Evolutionary conservation across 2,113 vertebrate species (phyloP).

Genomic region (Chionodraco myersi): DNA sequence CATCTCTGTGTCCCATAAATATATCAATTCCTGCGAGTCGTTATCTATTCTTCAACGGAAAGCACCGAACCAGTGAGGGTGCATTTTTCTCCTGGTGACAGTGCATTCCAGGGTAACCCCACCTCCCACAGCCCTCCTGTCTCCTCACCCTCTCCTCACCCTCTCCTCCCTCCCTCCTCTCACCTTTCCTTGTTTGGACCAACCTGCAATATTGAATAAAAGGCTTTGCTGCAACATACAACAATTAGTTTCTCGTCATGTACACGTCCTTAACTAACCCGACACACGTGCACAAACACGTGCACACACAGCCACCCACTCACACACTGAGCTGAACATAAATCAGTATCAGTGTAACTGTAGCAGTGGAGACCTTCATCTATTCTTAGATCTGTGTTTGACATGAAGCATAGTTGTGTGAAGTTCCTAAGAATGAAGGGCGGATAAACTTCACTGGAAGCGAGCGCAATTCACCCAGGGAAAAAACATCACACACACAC

Average conservation of each 20-base stretch:
- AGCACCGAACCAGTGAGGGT: slow-evolving; percentile 66
- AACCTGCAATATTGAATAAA: slow-evolving; percentile 6
- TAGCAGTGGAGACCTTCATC: slow-evolving; percentile 5
- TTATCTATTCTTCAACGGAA: slow-evolving; percentile 36
- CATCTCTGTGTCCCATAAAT: not conserved
- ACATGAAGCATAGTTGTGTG: not conserved
- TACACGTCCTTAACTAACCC: slow-evolving; percentile 11
- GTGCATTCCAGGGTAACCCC: slow-evolving; percentile 56
- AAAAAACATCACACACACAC: not conserved
- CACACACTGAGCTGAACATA: slow-evolving; percentile 13
- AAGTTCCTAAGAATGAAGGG: slow-evolving; percentile 12
- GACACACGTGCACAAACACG: slow-evolving; percentile 8
- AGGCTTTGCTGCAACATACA: not conserved
- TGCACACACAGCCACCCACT: slow-evolving; percentile 34
- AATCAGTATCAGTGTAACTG: slow-evolving; percentile 29
- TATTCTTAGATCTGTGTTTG: not conserved
- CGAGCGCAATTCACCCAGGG: slow-evolving; percentile 16
- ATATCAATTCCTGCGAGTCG: slow-evolving; percentile 28
- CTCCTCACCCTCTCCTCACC: too few species aligned
- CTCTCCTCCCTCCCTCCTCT: not conserved
- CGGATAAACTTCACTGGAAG: slow-evolving; percentile 17
- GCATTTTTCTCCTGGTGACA: slow-evolving; percentile 55
- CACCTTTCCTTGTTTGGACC: slow-evolving; percentile 22
- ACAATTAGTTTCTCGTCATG: not conserved
- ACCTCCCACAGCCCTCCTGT: slow-evolving; percentile 22